Evolutionary conservation across 2,797 vertebrate genomes (phyloP), one percentile per base, ranked within the genome.

Genomic region (Sebastes itinus): DNA sequence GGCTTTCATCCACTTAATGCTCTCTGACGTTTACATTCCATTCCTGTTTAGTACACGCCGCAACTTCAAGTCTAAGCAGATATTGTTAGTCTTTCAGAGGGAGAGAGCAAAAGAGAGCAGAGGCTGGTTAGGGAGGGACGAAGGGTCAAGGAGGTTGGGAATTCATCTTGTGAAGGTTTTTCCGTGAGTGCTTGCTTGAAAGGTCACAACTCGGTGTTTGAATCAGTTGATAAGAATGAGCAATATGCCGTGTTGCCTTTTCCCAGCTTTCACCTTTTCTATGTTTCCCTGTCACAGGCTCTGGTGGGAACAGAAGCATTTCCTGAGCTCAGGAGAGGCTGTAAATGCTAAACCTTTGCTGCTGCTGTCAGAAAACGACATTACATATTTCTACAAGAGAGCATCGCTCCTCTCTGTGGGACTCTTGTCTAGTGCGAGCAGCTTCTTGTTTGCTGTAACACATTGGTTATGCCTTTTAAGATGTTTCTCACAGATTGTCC

Each of bases 401-500:
- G 28, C 33, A 5, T 77, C 49, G 18, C 67, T 73, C 66, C 56
- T 35, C 69, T 30, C 38, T 42, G 33, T 25, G 88, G 76, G 64
- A 72, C 35, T 28, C 30, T 6, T 16, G 23, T 81, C 66, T 14
- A 16, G 38, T 59, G 27, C 33, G 63, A 76, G 60, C 81, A 56
- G 60, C 64, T 79, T 85, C 33, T 69, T 35, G 33, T 65, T 70
- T 66, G 77, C 58, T 60, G 73, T 68, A 54, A 65, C 60, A 62
- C 72, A 63, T 66, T 33, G 49, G 77, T 77, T 67, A 28, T 62
- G 65, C 49, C 32, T 77, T 77, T 75, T 46, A 33, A 80, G 77
- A 88, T 67, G 81, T 88, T 92, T 95, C 90, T 92, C 90, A 92
- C 90, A 92, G 87, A 79, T 73, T 59, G 81, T 89, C 85, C 81